phyloP scores from a whole-genome alignment of 2,797 vertebrate genomes.

The Typhlichthys eigenmanni region DNA sequence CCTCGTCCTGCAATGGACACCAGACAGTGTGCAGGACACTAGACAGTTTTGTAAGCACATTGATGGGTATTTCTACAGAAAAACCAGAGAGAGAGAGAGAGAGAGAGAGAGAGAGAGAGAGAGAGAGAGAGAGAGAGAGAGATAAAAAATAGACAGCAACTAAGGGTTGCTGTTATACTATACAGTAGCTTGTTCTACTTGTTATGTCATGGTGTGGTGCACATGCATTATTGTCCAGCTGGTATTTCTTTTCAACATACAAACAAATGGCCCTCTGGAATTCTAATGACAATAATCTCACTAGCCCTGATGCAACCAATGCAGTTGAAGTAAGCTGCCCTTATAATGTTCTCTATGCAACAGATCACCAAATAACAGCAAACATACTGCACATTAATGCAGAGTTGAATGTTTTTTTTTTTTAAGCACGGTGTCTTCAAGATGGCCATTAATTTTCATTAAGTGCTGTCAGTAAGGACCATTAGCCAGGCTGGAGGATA shows the following conservation, averaged over 20 bases:
- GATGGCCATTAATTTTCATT: constrained; percentile 53
- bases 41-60: constrained; percentile 19
- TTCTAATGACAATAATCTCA: constrained; percentile 63
- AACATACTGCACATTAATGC: constrained; percentile 35
- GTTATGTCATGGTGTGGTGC: constrained; percentile 50
- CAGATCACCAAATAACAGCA: constrained; percentile 29
- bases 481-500: constrained; percentile 74
- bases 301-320: constrained; percentile 70
- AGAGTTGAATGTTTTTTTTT: constrained; percentile 26
- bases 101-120: neutral
- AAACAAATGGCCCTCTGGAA: constrained; percentile 70
- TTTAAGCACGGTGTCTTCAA: constrained; percentile 32
- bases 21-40: no score
- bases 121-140: neutral
- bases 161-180: no score
- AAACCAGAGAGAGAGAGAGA: constrained; percentile 18
- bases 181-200: constrained; percentile 44
- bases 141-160: constrained; percentile 6
- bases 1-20: neutral
- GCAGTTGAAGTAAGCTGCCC: constrained; percentile 18
- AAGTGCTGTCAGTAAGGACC: constrained; percentile 73
- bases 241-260: constrained; percentile 49
- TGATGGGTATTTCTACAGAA: constrained; percentile 52
- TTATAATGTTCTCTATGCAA: no score
- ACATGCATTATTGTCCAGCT: constrained; percentile 36